Conservation (phyloP, 2,797 vertebrate genomes). For the Enteromius radiatus region DNA sequence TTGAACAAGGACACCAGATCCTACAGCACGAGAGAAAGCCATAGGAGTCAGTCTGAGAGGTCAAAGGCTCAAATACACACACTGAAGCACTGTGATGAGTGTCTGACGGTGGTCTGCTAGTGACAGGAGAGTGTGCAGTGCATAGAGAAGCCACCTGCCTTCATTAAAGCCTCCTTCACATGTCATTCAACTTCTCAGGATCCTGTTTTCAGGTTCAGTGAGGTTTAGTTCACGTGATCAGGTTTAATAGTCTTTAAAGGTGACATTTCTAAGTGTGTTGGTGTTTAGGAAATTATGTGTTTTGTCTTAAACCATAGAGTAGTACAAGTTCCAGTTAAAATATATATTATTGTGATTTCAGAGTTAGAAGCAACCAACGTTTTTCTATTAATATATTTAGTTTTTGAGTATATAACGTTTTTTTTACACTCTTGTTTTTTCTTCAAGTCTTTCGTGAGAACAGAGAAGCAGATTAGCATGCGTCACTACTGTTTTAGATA, state of each 20-base stretch:
- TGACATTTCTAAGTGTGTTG: neutral
- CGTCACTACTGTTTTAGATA: neutral
- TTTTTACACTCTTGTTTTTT: neutral
- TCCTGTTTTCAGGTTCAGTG: neutral
- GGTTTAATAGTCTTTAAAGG: neutral
- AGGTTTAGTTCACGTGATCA: neutral
- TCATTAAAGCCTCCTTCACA: constrained; percentile 15
- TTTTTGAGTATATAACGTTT: neutral
- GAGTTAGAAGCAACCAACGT: neutral
- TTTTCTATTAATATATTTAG: neutral
- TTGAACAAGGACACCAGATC: constrained; percentile 96
- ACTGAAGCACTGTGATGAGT: neutral
- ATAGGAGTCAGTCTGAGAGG: neutral
- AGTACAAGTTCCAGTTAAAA: neutral
- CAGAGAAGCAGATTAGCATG: neutral
- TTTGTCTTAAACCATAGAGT: neutral
- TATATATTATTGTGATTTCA: neutral
- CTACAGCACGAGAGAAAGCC: constrained; percentile 68
- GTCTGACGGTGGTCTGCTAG: neutral
- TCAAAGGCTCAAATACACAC: neutral
- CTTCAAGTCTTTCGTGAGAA: neutral
- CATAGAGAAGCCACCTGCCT: neutral
- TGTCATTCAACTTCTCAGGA: neutral
- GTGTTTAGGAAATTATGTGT: neutral
- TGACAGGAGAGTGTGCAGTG: constrained; percentile 1